phyloP scores from a whole-genome alignment of 2,888 invertebrate species.

The Adelognathus sp. region DNA sequence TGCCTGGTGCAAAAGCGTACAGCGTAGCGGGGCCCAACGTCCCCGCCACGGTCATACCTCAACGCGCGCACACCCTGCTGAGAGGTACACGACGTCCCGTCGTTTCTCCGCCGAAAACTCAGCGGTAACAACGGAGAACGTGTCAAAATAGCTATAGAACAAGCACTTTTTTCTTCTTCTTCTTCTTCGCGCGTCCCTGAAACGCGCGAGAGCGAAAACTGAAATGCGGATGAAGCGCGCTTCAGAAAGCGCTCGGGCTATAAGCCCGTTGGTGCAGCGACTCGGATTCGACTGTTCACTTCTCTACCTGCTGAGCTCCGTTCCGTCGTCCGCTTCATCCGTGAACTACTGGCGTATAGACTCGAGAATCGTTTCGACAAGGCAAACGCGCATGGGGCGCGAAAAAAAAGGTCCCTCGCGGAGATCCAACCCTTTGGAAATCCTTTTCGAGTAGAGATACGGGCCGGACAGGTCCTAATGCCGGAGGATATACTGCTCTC shows the following conservation, averaged over 20 bases:
- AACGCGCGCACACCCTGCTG: conserved; percentile 71
- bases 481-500: conserved; percentile 40
- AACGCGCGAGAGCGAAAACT: conserved; percentile 56
- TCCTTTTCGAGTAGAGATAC: conserved; percentile 34
- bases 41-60: conserved; percentile 58
- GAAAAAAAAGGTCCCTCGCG: conserved; percentile 4
- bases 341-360: conserved; percentile 22
- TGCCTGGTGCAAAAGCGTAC: conserved; percentile 36
- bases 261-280: conserved; percentile 13
- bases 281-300: conserved; percentile 25
- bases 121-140: conserved; percentile 76
- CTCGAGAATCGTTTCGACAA: conserved; percentile 45
- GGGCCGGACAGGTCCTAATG: conserved; percentile 11
- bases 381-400: no score
- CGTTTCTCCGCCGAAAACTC: conserved; percentile 73
- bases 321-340: conserved; percentile 30
- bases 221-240: conserved; percentile 41
- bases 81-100: conserved; percentile 76
- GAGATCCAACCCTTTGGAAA: conserved; percentile 60
- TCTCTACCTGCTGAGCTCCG: conserved; percentile 50
- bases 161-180: conserved; percentile 63
- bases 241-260: conserved; percentile 33
- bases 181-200: conserved; percentile 61
- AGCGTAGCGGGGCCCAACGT: conserved; percentile 32
- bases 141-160: conserved; percentile 78